Conservation (phyloP, 2,797 vertebrate genomes). For the Coregonus ussuriensis region DNA sequence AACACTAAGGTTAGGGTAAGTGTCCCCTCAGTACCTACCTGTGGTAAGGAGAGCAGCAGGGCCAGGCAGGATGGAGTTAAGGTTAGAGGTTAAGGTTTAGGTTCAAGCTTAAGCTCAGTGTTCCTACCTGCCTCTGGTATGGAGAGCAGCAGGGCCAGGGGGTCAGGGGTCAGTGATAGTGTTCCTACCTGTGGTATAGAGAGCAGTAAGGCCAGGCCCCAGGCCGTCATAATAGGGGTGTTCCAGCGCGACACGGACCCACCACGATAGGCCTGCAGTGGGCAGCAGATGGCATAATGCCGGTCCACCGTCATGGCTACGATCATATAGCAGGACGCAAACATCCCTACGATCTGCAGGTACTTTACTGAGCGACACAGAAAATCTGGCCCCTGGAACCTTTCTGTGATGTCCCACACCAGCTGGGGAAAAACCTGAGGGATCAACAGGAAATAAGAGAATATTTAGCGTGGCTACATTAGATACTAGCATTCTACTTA, state of each 20-base stretch:
- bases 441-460: conserved; percentile 33
- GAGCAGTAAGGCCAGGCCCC: conserved; percentile 85
- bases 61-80: too few relatives aligned
- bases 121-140: background rate
- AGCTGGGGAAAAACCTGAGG: conserved; percentile 93
- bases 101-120: background rate
- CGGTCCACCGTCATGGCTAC: conserved; percentile 94
- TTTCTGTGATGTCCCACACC: conserved; percentile 92
- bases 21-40: background rate
- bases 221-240: conserved; percentile 83
- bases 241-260: conserved; percentile 81
- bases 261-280: conserved; percentile 86
- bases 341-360: conserved; percentile 97
- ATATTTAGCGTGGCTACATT: background rate
- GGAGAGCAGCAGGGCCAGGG: background rate
- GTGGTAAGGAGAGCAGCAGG: background rate
- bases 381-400: conserved; percentile 87
- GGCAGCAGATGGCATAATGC: conserved; percentile 93
- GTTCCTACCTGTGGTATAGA: conserved; percentile 86
- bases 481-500: background rate
- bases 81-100: too few relatives aligned
- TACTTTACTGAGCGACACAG: conserved; percentile 92
- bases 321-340: conserved; percentile 96
- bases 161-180: background rate
- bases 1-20: too few relatives aligned